These are phyloP conservation scores for Aythya baeri DNA, from an alignment of 2,113 vertebrate genomes.

Conservation along the genomic window DNA sequence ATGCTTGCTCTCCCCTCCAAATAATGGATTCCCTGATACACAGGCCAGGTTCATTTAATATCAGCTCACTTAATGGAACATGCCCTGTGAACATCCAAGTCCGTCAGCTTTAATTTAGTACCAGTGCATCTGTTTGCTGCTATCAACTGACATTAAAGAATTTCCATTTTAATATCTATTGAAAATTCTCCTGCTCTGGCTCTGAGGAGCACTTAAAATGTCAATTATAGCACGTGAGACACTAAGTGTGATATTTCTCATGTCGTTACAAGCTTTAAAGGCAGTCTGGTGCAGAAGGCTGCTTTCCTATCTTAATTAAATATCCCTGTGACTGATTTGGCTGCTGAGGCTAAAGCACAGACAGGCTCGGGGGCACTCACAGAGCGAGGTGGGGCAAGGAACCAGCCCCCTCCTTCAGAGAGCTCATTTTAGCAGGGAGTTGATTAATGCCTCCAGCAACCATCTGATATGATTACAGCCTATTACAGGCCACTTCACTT, in stretches of 20 bases:
- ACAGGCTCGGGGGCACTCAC: neutral
- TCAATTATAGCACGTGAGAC: slow-evolving; percentile 2
- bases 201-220: slow-evolving; percentile 36
- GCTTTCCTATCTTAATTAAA: neutral
- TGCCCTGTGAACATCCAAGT: neutral
- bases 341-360: neutral
- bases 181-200: slow-evolving; percentile 11
- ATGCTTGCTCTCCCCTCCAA: neutral
- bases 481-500: neutral
- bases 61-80: neutral
- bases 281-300: neutral
- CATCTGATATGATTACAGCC: neutral
- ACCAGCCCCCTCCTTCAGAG: neutral
- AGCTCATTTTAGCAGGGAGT: neutral
- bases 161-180: slow-evolving; percentile 17
- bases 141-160: slow-evolving; percentile 2
- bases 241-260: neutral
- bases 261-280: neutral
- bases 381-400: neutral
- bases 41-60: neutral
- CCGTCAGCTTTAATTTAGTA: slow-evolving; percentile 8
- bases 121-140: slow-evolving; percentile 4
- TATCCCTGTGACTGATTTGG: neutral
- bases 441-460: neutral
- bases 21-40: neutral